Evolutionary conservation across 2,113 vertebrate genomes (phyloP), one percentile per base, ranked within the genome.

Genomic region (Cottus gobio): DNA sequence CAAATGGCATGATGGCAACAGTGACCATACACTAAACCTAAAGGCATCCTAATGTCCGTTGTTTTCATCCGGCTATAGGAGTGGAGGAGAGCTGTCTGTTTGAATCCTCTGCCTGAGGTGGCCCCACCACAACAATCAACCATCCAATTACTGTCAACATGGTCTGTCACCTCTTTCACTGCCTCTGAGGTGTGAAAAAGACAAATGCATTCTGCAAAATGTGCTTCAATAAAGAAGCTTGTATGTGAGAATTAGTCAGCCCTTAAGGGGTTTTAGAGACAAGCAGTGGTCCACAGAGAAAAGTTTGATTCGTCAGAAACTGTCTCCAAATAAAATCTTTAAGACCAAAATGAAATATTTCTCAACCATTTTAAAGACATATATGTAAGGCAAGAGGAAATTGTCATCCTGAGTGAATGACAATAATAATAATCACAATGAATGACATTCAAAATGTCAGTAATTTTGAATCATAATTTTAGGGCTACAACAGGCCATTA

Each of bases 131-230:
- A 57, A 71, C 80, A 79, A 79, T 83, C 86, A 87, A 58, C 31
- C 30, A 26, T 78, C 87, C 77, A 91, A 82, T 90, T 85, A 89
- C 80, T 90, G 89, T 90, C 85, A 88, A 75, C 83, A 46, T 50
- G 20, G 80, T 90, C 78, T 91, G 71, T 73, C 88, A 84, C 88
- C 80, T 89, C 86, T 15, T n/a, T 70, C 76, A 31, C 66, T 48
- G 31, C 52, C 10, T 58, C 13, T 46, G 71, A 80, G 48, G 80
- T 75, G 82, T 52, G 70, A 91, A 91, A 86, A 82, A 64, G 74
- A 87, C 69, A 83, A 83, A 78, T 30, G 15, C n/a, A 28, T 64
- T 42, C 4, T 0, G 18, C 75, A 88, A 69, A 85, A 66, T 50
- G 46, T 3, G 1, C 36, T 56, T 70, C 12, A 28, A 28, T 48